A percentile compares a stretch with the other conserved stretches of the same genome.
phyloP scores from a whole-genome alignment of 1,140 invertebrate species.

The Notospermus geniculatus region DNA sequence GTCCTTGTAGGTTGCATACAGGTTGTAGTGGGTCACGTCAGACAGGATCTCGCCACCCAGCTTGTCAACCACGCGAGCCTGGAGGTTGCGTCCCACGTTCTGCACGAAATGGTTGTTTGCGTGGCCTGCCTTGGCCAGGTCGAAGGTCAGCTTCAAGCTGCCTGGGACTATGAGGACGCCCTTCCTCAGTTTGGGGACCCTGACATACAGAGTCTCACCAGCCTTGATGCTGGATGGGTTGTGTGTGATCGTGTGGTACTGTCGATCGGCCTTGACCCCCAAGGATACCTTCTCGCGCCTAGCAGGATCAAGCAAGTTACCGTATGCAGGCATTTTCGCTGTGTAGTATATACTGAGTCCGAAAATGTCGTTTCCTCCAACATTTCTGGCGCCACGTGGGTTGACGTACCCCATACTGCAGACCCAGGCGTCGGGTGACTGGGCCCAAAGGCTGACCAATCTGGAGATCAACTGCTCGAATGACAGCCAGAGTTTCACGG shows the following conservation, averaged over 20 bases:
- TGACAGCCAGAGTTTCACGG: no score
- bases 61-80: conserved; percentile 20
- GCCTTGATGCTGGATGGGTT: conserved; percentile 16
- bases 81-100: conserved; percentile 17
- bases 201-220: conserved; percentile 19
- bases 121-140: conserved; percentile 8
- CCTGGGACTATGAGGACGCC: conserved; percentile 22
- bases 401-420: no score
- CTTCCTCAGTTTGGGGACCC: conserved; percentile 20
- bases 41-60: conserved; percentile 18
- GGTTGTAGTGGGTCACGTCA: conserved; percentile 16
- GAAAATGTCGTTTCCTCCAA: neutral
- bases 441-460: no score
- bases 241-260: conserved; percentile 17
- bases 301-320: conserved; percentile 3
- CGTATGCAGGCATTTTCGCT: conserved; percentile 6
- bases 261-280: conserved; percentile 9
- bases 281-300: conserved; percentile 9
- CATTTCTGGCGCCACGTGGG: no score
- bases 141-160: conserved; percentile 14
- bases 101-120: conserved; percentile 13
- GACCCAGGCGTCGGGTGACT: no score
- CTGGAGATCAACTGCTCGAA: no score
- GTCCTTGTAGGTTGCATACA: conserved; percentile 13
- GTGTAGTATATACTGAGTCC: neutral